Conservation (phyloP, 2,888 invertebrate species). For the Drosophila multiciliata region DNA sequence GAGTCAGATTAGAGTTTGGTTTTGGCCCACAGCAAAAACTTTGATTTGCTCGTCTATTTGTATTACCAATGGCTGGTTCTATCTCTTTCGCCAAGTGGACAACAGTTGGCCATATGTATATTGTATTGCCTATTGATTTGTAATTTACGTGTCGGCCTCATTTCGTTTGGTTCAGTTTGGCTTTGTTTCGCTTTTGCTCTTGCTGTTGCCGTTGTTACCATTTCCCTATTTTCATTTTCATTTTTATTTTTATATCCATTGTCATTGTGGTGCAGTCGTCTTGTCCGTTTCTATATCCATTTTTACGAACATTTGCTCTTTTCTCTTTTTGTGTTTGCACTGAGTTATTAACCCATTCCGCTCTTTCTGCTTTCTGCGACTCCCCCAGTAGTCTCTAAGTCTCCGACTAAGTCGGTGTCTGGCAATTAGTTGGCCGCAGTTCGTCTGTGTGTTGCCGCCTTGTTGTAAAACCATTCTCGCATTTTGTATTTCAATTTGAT, state of each 20-base stretch:
- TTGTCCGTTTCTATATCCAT: conserved; percentile 59
- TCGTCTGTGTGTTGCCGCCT: conserved; percentile 13
- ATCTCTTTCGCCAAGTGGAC: conserved; percentile 15
- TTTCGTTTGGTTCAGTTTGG: conserved; percentile 17
- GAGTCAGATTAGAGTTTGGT: conserved; percentile 9
- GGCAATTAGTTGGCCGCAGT: conserved; percentile 37
- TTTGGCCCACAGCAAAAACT: conserved; percentile 19
- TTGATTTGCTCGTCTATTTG: background rate
- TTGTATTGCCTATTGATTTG: conserved; percentile 67
- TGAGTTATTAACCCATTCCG: conserved; percentile 59
- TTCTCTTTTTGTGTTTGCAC: conserved; percentile 44
- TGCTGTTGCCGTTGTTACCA: conserved; percentile 11
- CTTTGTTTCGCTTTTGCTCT: background rate
- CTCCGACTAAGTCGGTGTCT: conserved; percentile 25
- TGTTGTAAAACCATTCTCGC: conserved; percentile 27
- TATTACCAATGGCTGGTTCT: background rate
- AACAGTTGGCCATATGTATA: conserved; percentile 29
- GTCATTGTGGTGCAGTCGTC: conserved; percentile 25
- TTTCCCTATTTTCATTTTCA: conserved; percentile 13
- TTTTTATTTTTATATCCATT: conserved; percentile 47
- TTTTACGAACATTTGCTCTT: conserved; percentile 43
- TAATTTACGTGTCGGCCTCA: conserved; percentile 61
- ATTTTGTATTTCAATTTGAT: conserved; percentile 40
- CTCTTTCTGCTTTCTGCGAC: background rate
- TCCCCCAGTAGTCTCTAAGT: conserved; percentile 11